Base-by-base conservation (phyloP, 2,888 invertebrate genomes). In the Fragum fragum region DNA sequence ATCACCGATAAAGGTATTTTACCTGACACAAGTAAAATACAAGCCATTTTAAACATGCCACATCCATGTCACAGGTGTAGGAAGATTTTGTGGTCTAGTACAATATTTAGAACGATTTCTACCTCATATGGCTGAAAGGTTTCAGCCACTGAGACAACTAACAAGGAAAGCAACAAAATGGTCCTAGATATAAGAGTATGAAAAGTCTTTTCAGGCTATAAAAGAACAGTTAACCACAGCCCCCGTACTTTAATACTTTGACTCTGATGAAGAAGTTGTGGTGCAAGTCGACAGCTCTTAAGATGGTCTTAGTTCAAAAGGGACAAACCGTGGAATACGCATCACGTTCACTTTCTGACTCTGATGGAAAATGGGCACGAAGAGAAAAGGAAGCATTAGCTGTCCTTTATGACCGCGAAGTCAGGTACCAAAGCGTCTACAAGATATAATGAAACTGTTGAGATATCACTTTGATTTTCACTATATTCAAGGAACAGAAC, bases 281-380 rank as follows among this genome's bases (percentile, higher is more conserved):
- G 36, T 89, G 29, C 87, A 89, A 66, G 82, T 80, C 0, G 83
- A 89, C 42, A 86, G 85, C 55, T 84, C 78, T 63, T 73, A 85
- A 32, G 71, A 79, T 73, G 86, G 81, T 23, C 21, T 88, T 88
- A 29, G 69, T 86, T 6, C 87, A 89, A 57, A 74, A 87, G 11
- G 83, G 85, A 1, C 69, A 73, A 26, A 86, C 87, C 0, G 61
- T 85, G 2, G 83, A 87, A 70, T 87, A 76, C 61, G 87, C 88
- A 7, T 86, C 82, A 21, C 47, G 86, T 7, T 69, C 82, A 9
- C 68, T 89, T 23, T 80, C 76, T 26, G 18, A 57, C 14, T 72
- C 83, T 14, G 84, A 88, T 71, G 53, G 73, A 32, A 84, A 84
- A 21, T 89, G 85, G 87, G 86, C 88, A 7, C 87, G 87, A 21